These are phyloP conservation scores for Halocaridina rubra DNA, from an alignment of 2,888 invertebrate species.

Conservation along the genomic window DNA sequence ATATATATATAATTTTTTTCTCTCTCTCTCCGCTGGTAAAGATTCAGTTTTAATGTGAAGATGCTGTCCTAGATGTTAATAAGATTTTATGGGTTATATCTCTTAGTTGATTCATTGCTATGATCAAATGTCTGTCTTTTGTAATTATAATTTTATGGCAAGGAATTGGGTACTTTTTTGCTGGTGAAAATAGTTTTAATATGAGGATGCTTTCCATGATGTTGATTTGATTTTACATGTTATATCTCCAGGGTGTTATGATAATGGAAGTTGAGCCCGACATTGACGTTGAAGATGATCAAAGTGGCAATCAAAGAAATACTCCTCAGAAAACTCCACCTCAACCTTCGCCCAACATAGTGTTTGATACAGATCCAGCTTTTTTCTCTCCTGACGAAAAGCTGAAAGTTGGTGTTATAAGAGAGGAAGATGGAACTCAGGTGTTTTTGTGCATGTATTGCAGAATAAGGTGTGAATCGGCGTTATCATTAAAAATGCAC, in stretches of 20 bases:
- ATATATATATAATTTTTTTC: too few species aligned
- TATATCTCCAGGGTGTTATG: conserved; percentile 37
- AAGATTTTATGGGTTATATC: too few species aligned
- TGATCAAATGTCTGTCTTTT: too few species aligned
- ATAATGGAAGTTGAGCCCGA: conserved; percentile 61
- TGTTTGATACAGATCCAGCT: conserved; percentile 60
- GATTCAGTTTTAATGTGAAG: too few species aligned
- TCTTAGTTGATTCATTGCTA: too few species aligned
- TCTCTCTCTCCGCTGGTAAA: too few species aligned
- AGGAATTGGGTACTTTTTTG: too few species aligned
- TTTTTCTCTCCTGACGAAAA: conserved; percentile 62
- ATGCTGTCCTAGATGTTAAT: too few species aligned
- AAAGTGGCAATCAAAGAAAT: background rate
- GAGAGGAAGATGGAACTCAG: conserved; percentile 39
- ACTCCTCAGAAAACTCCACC: background rate
- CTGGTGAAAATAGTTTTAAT: too few species aligned
- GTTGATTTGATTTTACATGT: background rate
- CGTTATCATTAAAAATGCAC: conserved; percentile 59
- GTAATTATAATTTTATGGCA: too few species aligned
- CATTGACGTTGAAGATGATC: conserved; percentile 56
- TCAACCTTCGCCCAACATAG: conserved; percentile 32
- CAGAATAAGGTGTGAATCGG: conserved; percentile 39
- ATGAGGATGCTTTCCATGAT: too few species aligned
- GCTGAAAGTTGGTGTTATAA: conserved; percentile 53
- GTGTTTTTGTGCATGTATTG: conserved; percentile 59